Conservation (phyloP, 2,888 invertebrate genomes). For the Salpingus planirostris region DNA sequence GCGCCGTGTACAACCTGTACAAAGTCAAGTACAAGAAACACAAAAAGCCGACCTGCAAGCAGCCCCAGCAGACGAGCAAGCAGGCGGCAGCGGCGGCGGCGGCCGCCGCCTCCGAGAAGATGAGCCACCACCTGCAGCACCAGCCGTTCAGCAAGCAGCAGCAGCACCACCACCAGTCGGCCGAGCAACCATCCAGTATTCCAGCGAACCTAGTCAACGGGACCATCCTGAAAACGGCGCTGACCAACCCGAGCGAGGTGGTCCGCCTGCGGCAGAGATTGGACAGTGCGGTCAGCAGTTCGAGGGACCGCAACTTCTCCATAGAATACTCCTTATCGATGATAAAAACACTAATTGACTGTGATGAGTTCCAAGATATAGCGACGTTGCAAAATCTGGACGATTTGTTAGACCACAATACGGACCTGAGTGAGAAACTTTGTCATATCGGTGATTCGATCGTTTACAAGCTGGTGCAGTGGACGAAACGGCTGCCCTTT, state of each 20-base stretch:
- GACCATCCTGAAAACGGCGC: conserved; percentile 87
- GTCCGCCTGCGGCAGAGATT: conserved; percentile 79
- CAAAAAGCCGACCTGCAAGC: conserved; percentile 67
- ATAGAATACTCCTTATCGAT: conserved; percentile 78
- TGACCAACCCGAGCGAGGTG: conserved; percentile 90
- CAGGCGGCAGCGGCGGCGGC: conserved; percentile 41
- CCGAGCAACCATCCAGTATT: conserved; percentile 36
- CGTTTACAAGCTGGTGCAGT: conserved; percentile 95
- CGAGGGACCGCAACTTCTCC: conserved; percentile 69
- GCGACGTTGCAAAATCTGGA: conserved; percentile 87
- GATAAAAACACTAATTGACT: conserved; percentile 89
- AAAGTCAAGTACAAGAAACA: conserved; percentile 99
- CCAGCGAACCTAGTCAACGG: conserved; percentile 81
- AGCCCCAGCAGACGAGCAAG: conserved; percentile 39
- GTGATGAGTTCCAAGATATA: conserved; percentile 94
- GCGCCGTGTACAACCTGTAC: conserved; percentile 97
- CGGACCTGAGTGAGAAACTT: conserved; percentile 83
- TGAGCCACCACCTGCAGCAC: conserved; percentile 35
- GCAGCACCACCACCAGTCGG: conserved; percentile 34
- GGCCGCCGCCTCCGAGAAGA: conserved; percentile 30
- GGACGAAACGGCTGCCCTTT: conserved; percentile 97
- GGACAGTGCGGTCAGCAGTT: conserved; percentile 82
- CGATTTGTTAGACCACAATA: conserved; percentile 82
- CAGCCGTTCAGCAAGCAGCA: conserved; percentile 42
- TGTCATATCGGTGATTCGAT: conserved; percentile 97